Conservation (phyloP, 2,797 vertebrate species). For the Spheniscus humboldti region DNA sequence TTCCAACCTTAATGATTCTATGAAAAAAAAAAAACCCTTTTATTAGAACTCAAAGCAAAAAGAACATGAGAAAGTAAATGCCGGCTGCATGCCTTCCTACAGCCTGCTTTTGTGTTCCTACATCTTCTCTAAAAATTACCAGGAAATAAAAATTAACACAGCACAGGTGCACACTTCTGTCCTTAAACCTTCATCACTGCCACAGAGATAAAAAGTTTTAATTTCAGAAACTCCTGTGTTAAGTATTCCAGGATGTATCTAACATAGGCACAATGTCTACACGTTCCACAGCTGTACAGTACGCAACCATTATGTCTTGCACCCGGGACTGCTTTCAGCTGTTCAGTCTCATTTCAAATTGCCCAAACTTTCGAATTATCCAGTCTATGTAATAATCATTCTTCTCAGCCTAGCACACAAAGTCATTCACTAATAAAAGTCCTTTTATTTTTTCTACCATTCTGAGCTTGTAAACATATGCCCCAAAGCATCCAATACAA, state of each 20-base stretch:
- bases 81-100: background rate
- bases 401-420: background rate
- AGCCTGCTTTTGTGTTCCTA: background rate
- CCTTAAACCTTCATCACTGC: background rate
- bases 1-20: no score
- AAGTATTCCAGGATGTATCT: background rate
- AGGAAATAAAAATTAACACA: background rate
- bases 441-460: background rate
- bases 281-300: no score
- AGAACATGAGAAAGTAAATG: background rate
- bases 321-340: background rate
- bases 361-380: background rate
- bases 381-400: background rate
- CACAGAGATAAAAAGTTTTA: background rate
- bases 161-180: background rate
- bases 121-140: background rate
- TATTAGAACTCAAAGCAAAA: background rate
- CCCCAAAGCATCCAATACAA: background rate
- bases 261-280: background rate
- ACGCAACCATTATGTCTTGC: rapidly evolving
- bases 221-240: background rate
- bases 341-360: background rate
- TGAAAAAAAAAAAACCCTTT: background rate
- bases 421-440: background rate
- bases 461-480: background rate